Evolutionary conservation across 2,888 invertebrate species (phyloP).

Genomic region (Lomographa bimaculata): DNA sequence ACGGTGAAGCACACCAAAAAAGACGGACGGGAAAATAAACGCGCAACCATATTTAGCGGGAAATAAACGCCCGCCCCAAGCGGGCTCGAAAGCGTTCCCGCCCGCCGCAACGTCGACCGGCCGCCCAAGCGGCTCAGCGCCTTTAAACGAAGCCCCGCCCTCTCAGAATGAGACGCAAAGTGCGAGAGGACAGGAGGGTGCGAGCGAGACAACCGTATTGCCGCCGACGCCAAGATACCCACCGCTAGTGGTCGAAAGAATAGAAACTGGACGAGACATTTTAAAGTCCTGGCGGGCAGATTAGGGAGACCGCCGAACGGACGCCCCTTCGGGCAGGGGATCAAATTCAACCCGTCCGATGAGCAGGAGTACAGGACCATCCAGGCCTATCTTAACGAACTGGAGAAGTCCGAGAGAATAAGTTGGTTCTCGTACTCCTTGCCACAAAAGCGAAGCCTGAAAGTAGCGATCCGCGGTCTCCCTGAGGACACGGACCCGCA

Average conservation of each 20-base stretch:
- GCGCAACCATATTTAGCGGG: too few relatives aligned
- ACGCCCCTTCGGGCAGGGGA: conserved; percentile 8
- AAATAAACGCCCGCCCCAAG: too few relatives aligned
- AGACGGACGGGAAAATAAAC: too few relatives aligned
- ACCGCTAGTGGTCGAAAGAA: conserved; percentile 5
- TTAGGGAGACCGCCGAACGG: conserved; percentile 9
- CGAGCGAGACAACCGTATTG: background rate
- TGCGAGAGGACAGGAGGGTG: too few relatives aligned
- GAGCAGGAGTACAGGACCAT: conserved; percentile 1
- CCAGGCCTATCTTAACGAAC: too few relatives aligned
- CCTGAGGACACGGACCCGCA: background rate
- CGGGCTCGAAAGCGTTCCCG: too few relatives aligned
- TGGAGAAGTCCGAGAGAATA: too few relatives aligned
- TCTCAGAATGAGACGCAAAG: too few relatives aligned
- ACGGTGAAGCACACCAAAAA: too few relatives aligned
- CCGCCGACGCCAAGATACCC: conserved; percentile 1
- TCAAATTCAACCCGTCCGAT: conserved; percentile 10
- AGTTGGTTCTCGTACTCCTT: too few relatives aligned
- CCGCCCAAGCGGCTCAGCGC: background rate
- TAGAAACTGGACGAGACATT: conserved; percentile 10
- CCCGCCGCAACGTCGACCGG: too few relatives aligned
- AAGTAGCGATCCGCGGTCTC: conserved; percentile 3
- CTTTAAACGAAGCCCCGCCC: background rate
- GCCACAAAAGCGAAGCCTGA: too few relatives aligned
- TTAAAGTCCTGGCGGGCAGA: background rate